Base-by-base conservation (phyloP, 2,113 vertebrate species). In the Corydoras sp. region DNA sequence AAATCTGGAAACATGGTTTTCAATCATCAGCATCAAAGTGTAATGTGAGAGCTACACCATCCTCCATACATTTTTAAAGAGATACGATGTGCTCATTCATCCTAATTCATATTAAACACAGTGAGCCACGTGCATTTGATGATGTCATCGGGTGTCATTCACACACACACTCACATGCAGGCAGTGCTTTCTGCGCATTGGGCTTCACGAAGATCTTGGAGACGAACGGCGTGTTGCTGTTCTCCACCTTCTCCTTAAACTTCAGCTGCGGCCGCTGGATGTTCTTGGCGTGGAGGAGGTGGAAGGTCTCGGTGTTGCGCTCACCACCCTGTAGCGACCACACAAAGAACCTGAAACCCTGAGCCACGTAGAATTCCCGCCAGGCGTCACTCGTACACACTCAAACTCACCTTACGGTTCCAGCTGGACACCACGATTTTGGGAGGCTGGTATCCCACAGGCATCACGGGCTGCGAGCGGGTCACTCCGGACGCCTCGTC, bases 351-450 rank as follows among this genome's bases (percentile, higher is more conserved):
- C 18, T 24, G 18, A 24, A 24, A 24, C 18, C 18, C 18, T 24
- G 2, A 24, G 2, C 18, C 18, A 24, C 2, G 18, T 24, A 24
- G 18, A 2, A 24, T 24, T 24, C 18, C 18, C 1, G 18, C 18
- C 18, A 24, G 18, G 18, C 18, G 18, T 24, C 18, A 24, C 18
- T 24, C 18, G 18, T 24, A 24, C 18, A 24, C 18, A 24, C 18
- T 24, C 18, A 24, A 24, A 24, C 7, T 86, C 77, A 98, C 97
- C 94, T 92, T 98, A 10, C 95, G 93, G 87, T 99, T 99, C 97
- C 97, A 99, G 87, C 96, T 98, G 79, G 97, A 99, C 77, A 99
- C 60, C 0, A 99, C 86, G 0, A 93, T 93, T 86, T 97, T 93
- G 1, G 95, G 95, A 18, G 92, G 85, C 84, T 96, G 94, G 35